Percentiles rank a stretch among this genome's conserved stretches.
Evolutionary conservation across 1,140 invertebrate species (phyloP).

Genomic region (Atta texana): DNA sequence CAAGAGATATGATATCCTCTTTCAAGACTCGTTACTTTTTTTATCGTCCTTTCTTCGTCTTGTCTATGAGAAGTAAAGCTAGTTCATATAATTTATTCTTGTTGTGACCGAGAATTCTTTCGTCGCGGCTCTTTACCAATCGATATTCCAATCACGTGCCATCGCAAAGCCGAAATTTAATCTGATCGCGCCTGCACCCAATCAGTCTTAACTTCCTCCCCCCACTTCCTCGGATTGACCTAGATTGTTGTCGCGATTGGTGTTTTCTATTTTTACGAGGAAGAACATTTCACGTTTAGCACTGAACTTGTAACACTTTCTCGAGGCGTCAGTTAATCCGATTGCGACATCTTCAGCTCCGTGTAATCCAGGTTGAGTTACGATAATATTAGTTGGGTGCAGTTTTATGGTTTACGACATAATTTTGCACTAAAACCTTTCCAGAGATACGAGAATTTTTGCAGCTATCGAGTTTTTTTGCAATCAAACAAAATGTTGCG

Average conservation of each 20-base stretch:
- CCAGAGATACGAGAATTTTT: conserved; percentile 12
- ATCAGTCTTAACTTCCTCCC: conserved; percentile 35
- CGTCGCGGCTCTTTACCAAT: conserved; percentile 7
- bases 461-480: neutral
- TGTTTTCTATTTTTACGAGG: conserved; percentile 62
- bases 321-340: conserved; percentile 20
- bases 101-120: conserved; percentile 1
- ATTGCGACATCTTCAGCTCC: neutral
- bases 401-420: neutral
- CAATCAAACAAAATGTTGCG: conserved; percentile 22
- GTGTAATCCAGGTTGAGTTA: conserved; percentile 18
- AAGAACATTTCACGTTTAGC: conserved; percentile 40
- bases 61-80: neutral
- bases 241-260: conserved; percentile 58
- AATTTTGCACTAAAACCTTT: neutral
- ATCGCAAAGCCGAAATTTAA: conserved; percentile 65
- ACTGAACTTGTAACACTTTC: conserved; percentile 67
- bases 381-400: neutral
- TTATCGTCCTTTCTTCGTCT: neutral
- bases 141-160: conserved; percentile 66
- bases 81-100: neutral
- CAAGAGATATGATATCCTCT: neutral
- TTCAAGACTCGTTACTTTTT: conserved; percentile 9
- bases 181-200: conserved; percentile 61
- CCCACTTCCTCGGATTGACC: conserved; percentile 22